Base-by-base conservation (phyloP, 2,113 vertebrate species). In the Vulpes vulpes region DNA sequence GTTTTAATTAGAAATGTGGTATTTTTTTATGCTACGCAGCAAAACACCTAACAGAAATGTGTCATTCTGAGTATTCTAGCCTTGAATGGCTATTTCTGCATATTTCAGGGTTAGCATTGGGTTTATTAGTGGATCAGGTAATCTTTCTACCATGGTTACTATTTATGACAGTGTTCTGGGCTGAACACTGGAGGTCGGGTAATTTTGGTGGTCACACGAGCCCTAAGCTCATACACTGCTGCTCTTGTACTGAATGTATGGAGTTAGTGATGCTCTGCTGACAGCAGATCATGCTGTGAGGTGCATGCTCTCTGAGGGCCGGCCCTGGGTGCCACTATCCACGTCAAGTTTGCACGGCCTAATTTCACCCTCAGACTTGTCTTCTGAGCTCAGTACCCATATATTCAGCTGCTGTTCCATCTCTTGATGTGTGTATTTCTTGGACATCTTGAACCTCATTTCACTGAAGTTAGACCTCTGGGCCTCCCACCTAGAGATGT, bases 391-490 rank as follows among this genome's bases (percentile, higher is more conserved):
- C 35, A 0, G 12, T 2, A 16, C 64, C 35, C 23, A 2, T 15
- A 12, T 3, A 9, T 8, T 0, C 3, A 38, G 0, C 6, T 3
- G 57, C 49, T 4, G 0, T 5, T 32, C 38, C 1, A 0, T 1
- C 19, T 49, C 23, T 4, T 14, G 5, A 32, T 32, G 1, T 16
- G 65, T 32, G 8, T 53, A 1, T 55, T 23, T n/a, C 32, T 3
- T 1, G 23, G 38, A 4, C 8, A 0, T 11, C 43, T 71, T 25
- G 1, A 3, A 3, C 32, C 5, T 60, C 30, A 0, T 0, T 3
- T 4, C 2, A 1, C 71, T n/a, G 1, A 17, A 11, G 49, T 19
- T 10, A 17, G 55, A 60, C 19, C 43, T 8, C 17, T 12, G 1
- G 3, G 32, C 43, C 22, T 43, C 8, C 62, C 0, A 0, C 16